Evolutionary conservation across 64 coral and sea anemone genomes (phyloP).

Genomic region (Montipora sp.): DNA sequence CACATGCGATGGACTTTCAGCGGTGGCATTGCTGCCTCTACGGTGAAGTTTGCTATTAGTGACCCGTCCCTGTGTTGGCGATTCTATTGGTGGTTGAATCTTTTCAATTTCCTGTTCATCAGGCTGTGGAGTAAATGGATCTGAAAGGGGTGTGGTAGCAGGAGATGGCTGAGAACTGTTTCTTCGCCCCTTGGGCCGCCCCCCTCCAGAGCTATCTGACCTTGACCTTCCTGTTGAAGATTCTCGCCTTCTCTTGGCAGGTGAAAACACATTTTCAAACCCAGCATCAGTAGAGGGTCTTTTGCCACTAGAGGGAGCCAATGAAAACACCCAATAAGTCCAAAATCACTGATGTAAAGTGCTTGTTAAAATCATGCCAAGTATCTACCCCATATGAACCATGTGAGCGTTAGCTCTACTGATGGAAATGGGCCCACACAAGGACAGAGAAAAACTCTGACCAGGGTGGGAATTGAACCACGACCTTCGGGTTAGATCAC

Average conservation of each 20-base stretch:
- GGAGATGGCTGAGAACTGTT: slow-evolving; percentile 87
- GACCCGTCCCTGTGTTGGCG: slow-evolving; percentile 68
- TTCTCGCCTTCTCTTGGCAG: slow-evolving; percentile 87
- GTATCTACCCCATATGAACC: too few relatives aligned
- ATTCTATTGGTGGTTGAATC: slow-evolving; percentile 59
- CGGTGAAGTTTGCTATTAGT: slow-evolving; percentile 51
- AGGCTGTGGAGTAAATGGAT: slow-evolving; percentile 83
- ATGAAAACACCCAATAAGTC: neutral
- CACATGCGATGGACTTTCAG: slow-evolving; percentile 69
- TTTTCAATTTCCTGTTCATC: slow-evolving; percentile 55
- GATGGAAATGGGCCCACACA: too few relatives aligned
- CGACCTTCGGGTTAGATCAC: too few relatives aligned
- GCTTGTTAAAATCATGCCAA: too few relatives aligned
- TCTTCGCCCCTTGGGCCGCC: slow-evolving; percentile 71
- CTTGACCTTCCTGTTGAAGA: slow-evolving; percentile 71
- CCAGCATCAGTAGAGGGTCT: slow-evolving; percentile 76
- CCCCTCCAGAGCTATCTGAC: slow-evolving; percentile 74
- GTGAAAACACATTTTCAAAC: slow-evolving; percentile 60
- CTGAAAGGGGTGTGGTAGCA: slow-evolving; percentile 47
- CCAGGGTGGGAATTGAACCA: too few relatives aligned
- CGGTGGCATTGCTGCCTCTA: slow-evolving; percentile 71
- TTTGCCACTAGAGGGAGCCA: slow-evolving; percentile 53
- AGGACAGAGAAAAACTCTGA: too few relatives aligned
- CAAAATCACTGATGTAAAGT: too few relatives aligned
- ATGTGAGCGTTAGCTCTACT: too few relatives aligned